A percentile compares a stretch with the other conserved stretches of the same genome.
Evolutionary conservation across 2,113 vertebrate species (phyloP).

Genomic region (Oncorhynchus kisutch): DNA sequence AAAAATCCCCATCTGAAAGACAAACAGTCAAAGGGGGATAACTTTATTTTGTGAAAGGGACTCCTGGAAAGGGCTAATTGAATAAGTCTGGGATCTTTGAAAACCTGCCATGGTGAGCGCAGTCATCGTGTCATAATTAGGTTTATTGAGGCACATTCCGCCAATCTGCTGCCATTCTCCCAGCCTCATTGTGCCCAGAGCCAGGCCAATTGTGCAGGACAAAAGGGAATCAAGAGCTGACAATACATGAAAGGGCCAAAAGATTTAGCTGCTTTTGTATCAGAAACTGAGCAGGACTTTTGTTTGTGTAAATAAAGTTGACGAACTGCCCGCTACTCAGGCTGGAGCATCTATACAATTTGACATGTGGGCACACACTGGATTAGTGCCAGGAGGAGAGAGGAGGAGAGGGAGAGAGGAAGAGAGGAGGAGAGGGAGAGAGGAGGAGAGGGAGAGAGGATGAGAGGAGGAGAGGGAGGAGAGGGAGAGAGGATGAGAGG

Average conservation of each 20-base stretch:
- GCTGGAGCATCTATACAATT: slow-evolving; percentile 48
- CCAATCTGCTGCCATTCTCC: slow-evolving; percentile 99
- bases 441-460: neutral
- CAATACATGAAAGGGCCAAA: slow-evolving; percentile 93
- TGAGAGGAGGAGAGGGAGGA: no score
- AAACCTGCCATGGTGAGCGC: slow-evolving; percentile 99
- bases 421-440: no score
- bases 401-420: neutral
- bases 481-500: no score
- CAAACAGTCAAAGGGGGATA: slow-evolving; percentile 98
- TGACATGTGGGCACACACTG: slow-evolving; percentile 50
- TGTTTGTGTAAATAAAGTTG: slow-evolving; percentile 99
- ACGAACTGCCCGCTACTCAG: slow-evolving; percentile 86
- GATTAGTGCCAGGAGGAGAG: slow-evolving; percentile 52
- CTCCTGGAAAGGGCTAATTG: slow-evolving; percentile 97
- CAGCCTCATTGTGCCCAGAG: slow-evolving; percentile 91
- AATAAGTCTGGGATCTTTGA: slow-evolving; percentile 98
- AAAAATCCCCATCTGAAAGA: slow-evolving; percentile 83
- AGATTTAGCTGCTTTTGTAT: slow-evolving; percentile 99
- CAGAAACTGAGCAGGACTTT: slow-evolving; percentile 97
- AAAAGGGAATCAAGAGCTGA: slow-evolving; percentile 95
- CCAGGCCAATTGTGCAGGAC: slow-evolving; percentile 94
- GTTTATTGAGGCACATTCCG: slow-evolving; percentile 99
- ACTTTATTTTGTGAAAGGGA: slow-evolving; percentile 98
- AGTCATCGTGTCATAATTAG: slow-evolving; percentile 99